phyloP scores from a whole-genome alignment of 2,113 vertebrate species.

The Toxotes chatareus region DNA sequence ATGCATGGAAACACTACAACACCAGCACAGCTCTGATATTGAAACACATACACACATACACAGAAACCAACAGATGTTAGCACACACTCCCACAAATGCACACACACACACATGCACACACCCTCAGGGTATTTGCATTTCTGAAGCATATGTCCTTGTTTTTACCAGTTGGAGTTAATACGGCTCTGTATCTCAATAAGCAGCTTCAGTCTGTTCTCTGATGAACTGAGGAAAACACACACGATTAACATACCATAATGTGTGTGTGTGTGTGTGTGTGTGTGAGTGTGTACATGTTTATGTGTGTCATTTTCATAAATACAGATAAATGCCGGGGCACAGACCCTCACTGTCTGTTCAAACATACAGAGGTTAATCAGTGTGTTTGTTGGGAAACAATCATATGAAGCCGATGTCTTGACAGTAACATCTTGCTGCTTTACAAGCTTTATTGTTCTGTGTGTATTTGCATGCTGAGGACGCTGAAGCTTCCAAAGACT shows the following conservation, averaged over 20 bases:
- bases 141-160: constrained; percentile 65
- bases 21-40: not conserved
- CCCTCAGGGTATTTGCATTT: constrained; percentile 67
- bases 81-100: constrained; percentile 14
- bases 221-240: constrained; percentile 66
- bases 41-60: constrained; percentile 29
- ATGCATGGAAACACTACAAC: not conserved
- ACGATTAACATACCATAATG: constrained; percentile 48
- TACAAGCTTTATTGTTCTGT: constrained; percentile 22
- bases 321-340: constrained; percentile 31
- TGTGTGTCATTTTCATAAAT: constrained; percentile 27
- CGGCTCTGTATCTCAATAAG: constrained; percentile 68
- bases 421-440: constrained; percentile 30
- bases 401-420: constrained; percentile 40
- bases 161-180: constrained; percentile 70
- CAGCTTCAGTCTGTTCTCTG: constrained; percentile 65
- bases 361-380: constrained; percentile 42
- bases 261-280: constrained; percentile 1
- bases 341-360: constrained; percentile 29
- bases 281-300: not conserved
- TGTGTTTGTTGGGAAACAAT: constrained; percentile 10
- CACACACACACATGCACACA: constrained; percentile 17
- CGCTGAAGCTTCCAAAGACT: constrained; percentile 23
- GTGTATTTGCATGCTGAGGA: constrained; percentile 46
- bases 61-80: constrained; percentile 49